Conservation (phyloP, 2,888 invertebrate species). For the Amitus sp. region DNA sequence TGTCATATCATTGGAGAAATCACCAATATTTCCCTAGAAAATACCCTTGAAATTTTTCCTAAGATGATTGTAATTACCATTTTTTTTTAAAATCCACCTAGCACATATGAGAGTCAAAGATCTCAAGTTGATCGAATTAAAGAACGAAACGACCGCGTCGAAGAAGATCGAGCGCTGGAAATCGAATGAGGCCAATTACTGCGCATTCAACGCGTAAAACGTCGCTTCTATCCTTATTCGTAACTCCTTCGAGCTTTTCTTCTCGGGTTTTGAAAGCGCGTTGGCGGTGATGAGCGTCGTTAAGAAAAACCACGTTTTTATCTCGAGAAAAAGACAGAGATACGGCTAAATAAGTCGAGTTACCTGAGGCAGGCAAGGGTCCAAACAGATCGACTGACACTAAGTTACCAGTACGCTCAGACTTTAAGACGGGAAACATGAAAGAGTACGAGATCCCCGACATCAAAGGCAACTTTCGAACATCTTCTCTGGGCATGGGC, state of each 20-base stretch:
- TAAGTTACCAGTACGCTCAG: no score
- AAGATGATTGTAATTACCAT: no score
- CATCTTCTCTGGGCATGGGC: no score
- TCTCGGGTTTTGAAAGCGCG: constrained; percentile 1
- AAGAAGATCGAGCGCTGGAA: constrained; percentile 40
- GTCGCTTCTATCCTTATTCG: constrained; percentile 28
- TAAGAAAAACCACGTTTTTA: constrained; percentile 50
- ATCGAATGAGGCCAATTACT: constrained; percentile 64
- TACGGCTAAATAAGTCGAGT: not conserved
- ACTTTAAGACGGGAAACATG: not conserved
- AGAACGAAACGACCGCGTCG: constrained; percentile 26
- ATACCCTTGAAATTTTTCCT: no score
- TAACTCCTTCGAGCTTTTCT: constrained; percentile 12
- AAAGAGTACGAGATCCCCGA: not conserved
- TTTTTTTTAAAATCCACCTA: no score
- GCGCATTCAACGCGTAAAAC: constrained; percentile 53
- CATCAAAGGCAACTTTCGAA: not conserved
- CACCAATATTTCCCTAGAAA: no score
- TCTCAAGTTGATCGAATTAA: constrained; percentile 15
- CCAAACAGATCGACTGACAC: no score
- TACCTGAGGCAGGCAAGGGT: no score
- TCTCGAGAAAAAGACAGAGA: constrained; percentile 21
- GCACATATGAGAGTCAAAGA: constrained; percentile 8
- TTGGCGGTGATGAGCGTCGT: constrained; percentile 54
- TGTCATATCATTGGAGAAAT: no score